Conservation (phyloP, 1,140 invertebrate genomes). For the Catajapyx aquilonaris region DNA sequence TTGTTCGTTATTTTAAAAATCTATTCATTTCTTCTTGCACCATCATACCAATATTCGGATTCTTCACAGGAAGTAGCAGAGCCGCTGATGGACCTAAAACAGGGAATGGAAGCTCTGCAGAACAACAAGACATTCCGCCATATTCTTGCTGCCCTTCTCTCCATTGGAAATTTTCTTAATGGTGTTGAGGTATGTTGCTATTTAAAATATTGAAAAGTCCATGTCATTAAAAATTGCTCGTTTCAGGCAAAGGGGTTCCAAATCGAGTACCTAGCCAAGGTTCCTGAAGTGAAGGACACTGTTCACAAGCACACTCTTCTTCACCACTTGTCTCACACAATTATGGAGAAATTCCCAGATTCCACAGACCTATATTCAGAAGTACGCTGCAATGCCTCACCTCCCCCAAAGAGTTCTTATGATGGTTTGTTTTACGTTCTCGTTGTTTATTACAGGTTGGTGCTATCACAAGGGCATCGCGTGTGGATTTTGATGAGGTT, state of each 20-base stretch:
- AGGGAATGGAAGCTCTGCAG: constrained; percentile 76
- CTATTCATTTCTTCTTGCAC: not conserved
- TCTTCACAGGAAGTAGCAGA: constrained; percentile 79
- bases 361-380: constrained; percentile 93
- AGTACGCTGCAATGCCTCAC: constrained; percentile 26
- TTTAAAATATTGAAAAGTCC: constrained; percentile 1
- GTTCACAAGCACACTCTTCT: constrained; percentile 94
- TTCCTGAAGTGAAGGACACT: constrained; percentile 98
- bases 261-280: constrained; percentile 91
- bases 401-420: not conserved
- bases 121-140: constrained; percentile 85
- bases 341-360: constrained; percentile 89
- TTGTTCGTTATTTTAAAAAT: not conserved
- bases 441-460: constrained; percentile 40
- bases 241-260: constrained; percentile 82
- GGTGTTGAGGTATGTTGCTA: constrained; percentile 48
- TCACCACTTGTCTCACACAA: constrained; percentile 92
- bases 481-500: constrained; percentile 82
- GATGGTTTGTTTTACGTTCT: no score
- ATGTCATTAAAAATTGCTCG: not conserved
- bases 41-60: no score
- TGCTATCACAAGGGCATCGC: constrained; percentile 75
- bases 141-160: constrained; percentile 78
- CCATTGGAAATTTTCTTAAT: constrained; percentile 94
- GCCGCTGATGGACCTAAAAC: constrained; percentile 93